phyloP scores from a whole-genome alignment of 2,113 vertebrate genomes.

The Ctenomys sociabilis region DNA sequence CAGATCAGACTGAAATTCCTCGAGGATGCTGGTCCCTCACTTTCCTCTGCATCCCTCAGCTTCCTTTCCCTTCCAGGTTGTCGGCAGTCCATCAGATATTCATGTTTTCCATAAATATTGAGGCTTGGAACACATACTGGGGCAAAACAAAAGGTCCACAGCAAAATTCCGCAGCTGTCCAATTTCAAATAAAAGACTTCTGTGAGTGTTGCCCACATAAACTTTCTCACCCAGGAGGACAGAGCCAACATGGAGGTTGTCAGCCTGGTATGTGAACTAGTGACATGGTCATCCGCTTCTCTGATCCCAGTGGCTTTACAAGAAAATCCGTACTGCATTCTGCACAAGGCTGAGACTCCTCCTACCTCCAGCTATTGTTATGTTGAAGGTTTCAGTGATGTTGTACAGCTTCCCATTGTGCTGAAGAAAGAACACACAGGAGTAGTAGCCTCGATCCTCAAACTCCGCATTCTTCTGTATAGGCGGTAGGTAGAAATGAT shows the following conservation, averaged over 20 bases:
- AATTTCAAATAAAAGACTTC: background rate
- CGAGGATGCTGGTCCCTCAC: background rate
- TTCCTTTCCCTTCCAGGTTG: background rate
- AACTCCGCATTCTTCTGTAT: conserved; percentile 66
- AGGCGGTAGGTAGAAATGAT: background rate
- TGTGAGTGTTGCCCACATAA: background rate
- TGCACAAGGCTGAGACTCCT: conserved; percentile 17
- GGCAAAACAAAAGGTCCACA: background rate
- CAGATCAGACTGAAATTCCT: background rate
- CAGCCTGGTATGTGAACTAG: background rate
- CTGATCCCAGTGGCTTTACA: background rate
- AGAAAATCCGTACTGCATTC: background rate
- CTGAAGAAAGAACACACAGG: conserved; percentile 82
- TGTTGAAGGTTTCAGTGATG: conserved; percentile 81
- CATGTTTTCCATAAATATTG: background rate
- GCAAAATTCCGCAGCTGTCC: background rate
- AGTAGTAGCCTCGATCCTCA: conserved; percentile 85
- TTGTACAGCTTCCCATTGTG: conserved; percentile 79
- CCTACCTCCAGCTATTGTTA: conserved; percentile 85
- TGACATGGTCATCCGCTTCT: background rate
- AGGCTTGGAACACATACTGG: too few relatives aligned
- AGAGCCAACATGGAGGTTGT: background rate
- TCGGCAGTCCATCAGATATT: background rate
- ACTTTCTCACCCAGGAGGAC: background rate
- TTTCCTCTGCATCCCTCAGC: background rate